Evolutionary conservation across 1,140 invertebrate genomes (phyloP), one percentile per base, ranked within the genome.

Genomic region (Chionoecetes opilio): DNA sequence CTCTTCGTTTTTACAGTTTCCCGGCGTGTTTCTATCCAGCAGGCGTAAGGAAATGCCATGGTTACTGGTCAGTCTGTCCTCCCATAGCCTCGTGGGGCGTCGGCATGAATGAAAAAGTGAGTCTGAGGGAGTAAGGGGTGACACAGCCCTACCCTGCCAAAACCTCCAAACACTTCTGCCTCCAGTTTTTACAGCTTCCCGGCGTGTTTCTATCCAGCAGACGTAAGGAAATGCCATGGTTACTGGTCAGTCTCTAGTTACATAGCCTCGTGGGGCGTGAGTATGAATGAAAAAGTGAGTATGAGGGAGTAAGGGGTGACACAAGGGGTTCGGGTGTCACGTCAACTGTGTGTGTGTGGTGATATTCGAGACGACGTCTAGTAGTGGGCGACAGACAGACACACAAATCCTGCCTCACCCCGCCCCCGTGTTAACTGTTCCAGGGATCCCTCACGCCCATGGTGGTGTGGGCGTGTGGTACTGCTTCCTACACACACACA

Each of bases 281-380:
- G 88, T 17, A 41, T 38, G 88, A 90, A 41, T 38, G 88, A 90
- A 41, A 90, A 38, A 26, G 88, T 32, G 88, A 46, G 88, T 38
- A 38, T 38, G 88, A 46, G 37, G 38, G 86, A 32, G 26, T 35
- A 34, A 37, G 86, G 37, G 86, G 14, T 31, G 38, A 32, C 34
- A 38, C 11, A 32, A n/a, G 11, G 37, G n/a, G 85, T 21, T 6
- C 31, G 85, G 37, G 37, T 87, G 37, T 87, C 63, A 75, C 63
- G 63, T 75, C 63, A 75, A 75, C 63, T n/a, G 21, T 75, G 63
- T 75, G 21, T n/a, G 21, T 75, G 21, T n/a, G 21, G n/a, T 26
- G 63, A 75, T 75, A 75, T 75, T 75, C 63, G 63, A 75, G 63
- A 75, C 26, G 21, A 75, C 63, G n/a, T 75, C 63, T 26, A 75